Base-by-base conservation (phyloP, 2,888 invertebrate species). In the Chamaedrilus cognettii region DNA sequence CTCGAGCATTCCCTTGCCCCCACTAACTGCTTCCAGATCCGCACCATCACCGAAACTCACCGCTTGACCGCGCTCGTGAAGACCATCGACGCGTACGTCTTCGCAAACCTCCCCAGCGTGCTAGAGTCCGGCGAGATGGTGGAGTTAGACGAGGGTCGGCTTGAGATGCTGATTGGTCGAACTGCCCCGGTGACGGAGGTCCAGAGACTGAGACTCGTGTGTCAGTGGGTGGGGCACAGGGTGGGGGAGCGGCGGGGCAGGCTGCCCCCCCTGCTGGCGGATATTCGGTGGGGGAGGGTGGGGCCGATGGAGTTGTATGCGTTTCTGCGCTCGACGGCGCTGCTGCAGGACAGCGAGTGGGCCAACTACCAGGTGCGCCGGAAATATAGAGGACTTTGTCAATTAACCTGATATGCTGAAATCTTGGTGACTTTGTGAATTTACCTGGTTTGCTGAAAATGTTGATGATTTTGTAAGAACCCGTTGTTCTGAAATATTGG, bases 11-110 rank as follows among this genome's bases (percentile, higher is more conserved):
- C 88, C 81, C 77, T 89, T 72, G 87, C 87, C 78, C 81, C 87
- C 56, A 86, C 87, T 64, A 89, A 89, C 82, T 89, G 89, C 80
- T 83, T 89, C 30, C 86, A 87, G 70, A 87, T 88, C 5, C 87
- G 87, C 77, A 87, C 87, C 73, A 80, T 89, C 75, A 87, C 88
- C 1, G 86, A 87, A 71, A 86, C 87, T 74, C 89, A 87, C 80
- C 87, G 86, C 74, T 81, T 89, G 72, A 86, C 87, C 55, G 84
- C 85, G 70, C 81, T 89, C 65, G 85, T 86, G 51, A 88, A 87
- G 80, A 85, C 87, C 72, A 86, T 87, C 57, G 86, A 87, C 56
- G 82, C 84, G 67, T 88, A 87, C 85, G 85, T 88, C 70, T 55
- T 70, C n/a, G 65, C 71, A 83, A 23, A 35, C 42, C 34, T 56